Evolutionary conservation across 2,113 vertebrate species (phyloP), one percentile per base, ranked within the genome.

Genomic region (Dromas ardeola): DNA sequence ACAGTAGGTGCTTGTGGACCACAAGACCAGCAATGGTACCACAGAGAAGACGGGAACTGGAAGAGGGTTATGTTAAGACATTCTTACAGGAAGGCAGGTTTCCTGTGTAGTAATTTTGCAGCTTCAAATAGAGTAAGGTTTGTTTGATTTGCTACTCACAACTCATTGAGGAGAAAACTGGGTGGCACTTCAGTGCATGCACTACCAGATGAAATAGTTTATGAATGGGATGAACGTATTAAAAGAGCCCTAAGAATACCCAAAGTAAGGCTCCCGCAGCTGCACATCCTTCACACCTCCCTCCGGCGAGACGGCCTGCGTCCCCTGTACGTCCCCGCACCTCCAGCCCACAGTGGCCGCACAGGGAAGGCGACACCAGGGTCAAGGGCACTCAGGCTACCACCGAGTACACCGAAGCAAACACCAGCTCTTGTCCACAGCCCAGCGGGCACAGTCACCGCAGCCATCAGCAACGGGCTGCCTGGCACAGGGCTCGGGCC

Each of bases 291-390:
- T 42, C 34, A 30, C 53, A 45, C 45, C 53, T 61, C 53, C 40
- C 81, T 50, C 40, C 63, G 40, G 1, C 1, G 0, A 38, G 38
- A 4, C 0, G 0, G 65, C 25, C 36, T 4, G 23, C 0, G 0
- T 45, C 22, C 6, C 36, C 29, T 2, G 12, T 0, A 17, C 26
- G 9, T 0, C 50, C 83, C 12, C 5, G 0, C 34, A 15, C 38
- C 70, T 16, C 49, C 1, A 15, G 55, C 55, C 66, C 81, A 16
- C 19, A 34, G 62, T 0, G 43, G 13, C 10, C 15, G 20, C 55
- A 29, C 45, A 10, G 29, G 20, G 26, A 43, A 70, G 52, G 63
- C 0, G 2, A 22, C 47, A 50, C 2, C 29, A 32, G 70, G 61
- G 58, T 84, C 90, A 94, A 87, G 84, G 78, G 55, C 81, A 16